Evolutionary conservation across 1,140 invertebrate species (phyloP).

Genomic region (Grapholita molesta): DNA sequence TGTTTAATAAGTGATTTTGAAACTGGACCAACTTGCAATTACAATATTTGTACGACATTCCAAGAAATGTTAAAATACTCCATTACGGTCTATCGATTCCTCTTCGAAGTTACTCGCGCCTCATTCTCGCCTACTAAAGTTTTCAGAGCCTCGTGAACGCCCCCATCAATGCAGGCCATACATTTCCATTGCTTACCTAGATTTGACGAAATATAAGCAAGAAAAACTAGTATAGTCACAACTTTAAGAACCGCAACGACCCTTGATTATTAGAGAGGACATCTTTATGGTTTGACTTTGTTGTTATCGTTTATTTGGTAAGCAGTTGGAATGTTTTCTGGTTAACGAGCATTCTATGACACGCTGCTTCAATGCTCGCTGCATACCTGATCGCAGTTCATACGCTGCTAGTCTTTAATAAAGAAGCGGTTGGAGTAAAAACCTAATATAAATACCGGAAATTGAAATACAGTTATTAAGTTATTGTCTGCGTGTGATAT

Average conservation of each 20-base stretch:
- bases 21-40: no score
- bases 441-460: no score
- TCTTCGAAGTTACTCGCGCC: neutral
- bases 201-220: neutral
- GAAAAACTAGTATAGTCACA: neutral
- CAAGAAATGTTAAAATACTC: neutral
- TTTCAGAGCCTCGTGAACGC: slow-evolving; percentile 1
- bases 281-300: no score
- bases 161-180: neutral
- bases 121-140: slow-evolving; percentile 8
- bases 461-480: no score
- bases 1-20: no score
- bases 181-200: neutral
- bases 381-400: neutral
- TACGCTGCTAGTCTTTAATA: neutral
- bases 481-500: no score
- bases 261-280: neutral
- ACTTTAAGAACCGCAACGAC: neutral
- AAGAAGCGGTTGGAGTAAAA: no score
- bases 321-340: neutral
- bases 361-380: neutral
- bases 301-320: no score
- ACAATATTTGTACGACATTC: neutral
- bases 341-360: neutral
- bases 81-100: neutral